Base-by-base conservation (phyloP, 2,797 vertebrate genomes). In the Decapterus maruadsi region DNA sequence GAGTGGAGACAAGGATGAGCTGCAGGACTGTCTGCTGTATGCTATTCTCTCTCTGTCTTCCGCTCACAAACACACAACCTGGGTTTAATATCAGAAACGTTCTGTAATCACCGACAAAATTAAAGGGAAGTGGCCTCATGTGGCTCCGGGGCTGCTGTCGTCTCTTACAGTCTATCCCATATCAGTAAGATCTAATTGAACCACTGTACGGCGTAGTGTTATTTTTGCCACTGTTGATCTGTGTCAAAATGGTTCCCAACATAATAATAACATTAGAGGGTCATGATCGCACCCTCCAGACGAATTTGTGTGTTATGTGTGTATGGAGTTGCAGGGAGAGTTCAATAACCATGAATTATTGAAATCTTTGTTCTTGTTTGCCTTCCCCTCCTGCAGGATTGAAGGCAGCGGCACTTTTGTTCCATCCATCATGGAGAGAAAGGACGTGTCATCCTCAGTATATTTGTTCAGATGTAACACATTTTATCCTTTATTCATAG, bases 341-440 rank as follows among this genome's bases (percentile, higher is more conserved):
- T 80, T 91, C 92, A 87, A 87, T 92, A 84, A 59, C 78, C 51
- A 87, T 94, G 84, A 93, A 93, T 93, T 90, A 91, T 93, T 93
- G 59, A 93, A 81, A 48, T 46, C 81, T 60, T 80, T 89, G 80
- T 82, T 86, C 77, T 54, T 38, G 68, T 82, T 84, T 83, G 70
- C 56, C 68, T 64, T 81, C 60, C 26, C 16, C 61, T 68, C 43
- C 67, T 57, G 74, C 48, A 57, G 55, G 50, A 73, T 17, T 45
- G 56, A 61, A 78, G 31, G 46, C 53, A 8, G 57, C 36, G 48
- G 2, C 16, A 17, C 50, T 63, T 75, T 68, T 75, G 63, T 82
- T 59, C 60, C 36, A 17, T 8, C 17, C 19, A 10, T 29, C 51
- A 42, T 16, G 5, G 22, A 26, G 60, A 58, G 50, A 61, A 40